These are phyloP conservation scores for Hemibagrus guttatus DNA, from an alignment of 2,797 vertebrate genomes.

Conservation along the genomic window DNA sequence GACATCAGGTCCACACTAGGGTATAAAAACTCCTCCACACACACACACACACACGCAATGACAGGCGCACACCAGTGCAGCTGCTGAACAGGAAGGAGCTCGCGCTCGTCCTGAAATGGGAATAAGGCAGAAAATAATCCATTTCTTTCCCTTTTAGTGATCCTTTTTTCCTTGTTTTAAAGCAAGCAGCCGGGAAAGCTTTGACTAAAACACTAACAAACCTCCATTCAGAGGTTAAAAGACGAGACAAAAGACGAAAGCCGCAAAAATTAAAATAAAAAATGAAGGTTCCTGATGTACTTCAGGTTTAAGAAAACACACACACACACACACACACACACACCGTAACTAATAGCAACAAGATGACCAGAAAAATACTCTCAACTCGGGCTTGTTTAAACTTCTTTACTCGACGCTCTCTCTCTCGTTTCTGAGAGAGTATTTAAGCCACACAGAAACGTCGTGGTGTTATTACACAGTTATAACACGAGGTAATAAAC, in stretches of 20 bases:
- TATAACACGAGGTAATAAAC: background rate
- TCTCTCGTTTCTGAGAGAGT: too few species aligned
- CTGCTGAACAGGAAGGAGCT: conserved; percentile 1
- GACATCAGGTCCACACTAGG: background rate
- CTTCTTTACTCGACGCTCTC: background rate
- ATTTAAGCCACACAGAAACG: too few species aligned
- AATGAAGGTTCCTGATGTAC: background rate
- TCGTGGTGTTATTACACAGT: background rate
- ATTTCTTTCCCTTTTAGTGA: conserved; percentile 2
- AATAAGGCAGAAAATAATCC: conserved; percentile 1
- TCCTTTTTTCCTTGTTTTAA: background rate
- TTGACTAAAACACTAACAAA: background rate
- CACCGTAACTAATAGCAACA: background rate
- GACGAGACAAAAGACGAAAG: background rate
- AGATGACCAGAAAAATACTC: background rate
- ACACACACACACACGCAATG: background rate
- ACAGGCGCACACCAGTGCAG: conserved; percentile 21
- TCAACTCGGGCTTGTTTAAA: background rate
- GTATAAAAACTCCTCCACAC: background rate
- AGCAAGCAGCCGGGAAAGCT: background rate
- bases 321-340: background rate
- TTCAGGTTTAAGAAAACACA: background rate
- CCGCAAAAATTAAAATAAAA: background rate
- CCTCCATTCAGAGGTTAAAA: background rate
- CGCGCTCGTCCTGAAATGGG: conserved; percentile 22